These are phyloP conservation scores for Melanotaenia nigrans DNA, from an alignment of 2,797 vertebrate genomes.

Conservation along the genomic window DNA sequence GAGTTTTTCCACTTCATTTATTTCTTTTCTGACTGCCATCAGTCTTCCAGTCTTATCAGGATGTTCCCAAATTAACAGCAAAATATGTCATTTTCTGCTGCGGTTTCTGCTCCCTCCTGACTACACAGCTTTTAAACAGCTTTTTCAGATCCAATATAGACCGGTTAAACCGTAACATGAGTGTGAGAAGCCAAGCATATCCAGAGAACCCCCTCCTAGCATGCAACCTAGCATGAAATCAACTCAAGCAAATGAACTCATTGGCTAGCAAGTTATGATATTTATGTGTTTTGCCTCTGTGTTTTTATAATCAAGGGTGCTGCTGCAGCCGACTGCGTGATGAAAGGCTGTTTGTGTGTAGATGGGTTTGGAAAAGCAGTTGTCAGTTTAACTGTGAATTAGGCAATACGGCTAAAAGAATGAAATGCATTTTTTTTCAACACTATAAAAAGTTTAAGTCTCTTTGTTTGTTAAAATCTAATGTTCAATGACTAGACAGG, in stretches of 20 bases:
- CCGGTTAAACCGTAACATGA: constrained; percentile 36
- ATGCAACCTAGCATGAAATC: constrained; percentile 43
- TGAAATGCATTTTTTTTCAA: not conserved
- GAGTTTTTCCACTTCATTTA: constrained; percentile 58
- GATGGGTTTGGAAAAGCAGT: not conserved
- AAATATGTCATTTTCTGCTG: constrained; percentile 45
- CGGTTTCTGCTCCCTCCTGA: constrained; percentile 15
- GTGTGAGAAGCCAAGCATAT: constrained; percentile 38
- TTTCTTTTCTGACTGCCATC: constrained; percentile 29
- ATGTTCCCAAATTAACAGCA: constrained; percentile 51
- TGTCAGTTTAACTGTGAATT: not conserved
- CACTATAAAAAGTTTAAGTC: not conserved
- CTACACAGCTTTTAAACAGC: constrained; percentile 22
- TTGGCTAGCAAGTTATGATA: not conserved
- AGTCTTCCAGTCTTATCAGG: constrained; percentile 49
- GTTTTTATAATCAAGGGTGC: not conserved
- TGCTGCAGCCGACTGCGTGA: constrained; percentile 2
- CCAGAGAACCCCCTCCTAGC: constrained; percentile 20
- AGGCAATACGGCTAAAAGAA: not conserved
- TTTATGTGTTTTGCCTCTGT: not conserved
- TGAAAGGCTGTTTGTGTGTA: not conserved
- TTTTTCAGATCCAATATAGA: constrained; percentile 39
- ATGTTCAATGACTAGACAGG: not conserved
- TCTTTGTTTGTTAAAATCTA: not conserved
- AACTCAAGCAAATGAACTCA: constrained; percentile 16